phyloP scores from a whole-genome alignment of 2,888 invertebrate genomes.

The Netelia fuscicornis region DNA sequence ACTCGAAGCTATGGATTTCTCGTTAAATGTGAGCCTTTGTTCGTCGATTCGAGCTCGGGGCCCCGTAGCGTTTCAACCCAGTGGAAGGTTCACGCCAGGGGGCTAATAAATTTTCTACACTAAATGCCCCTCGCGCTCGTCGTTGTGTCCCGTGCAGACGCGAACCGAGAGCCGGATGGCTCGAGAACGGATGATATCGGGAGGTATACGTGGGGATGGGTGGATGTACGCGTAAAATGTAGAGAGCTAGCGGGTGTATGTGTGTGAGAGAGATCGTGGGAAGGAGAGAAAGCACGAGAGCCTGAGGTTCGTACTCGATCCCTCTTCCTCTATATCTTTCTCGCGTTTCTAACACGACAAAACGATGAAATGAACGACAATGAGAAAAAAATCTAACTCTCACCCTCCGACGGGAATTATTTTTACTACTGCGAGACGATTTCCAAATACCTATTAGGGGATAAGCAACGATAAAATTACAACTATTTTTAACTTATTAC shows the following conservation, averaged over 20 bases:
- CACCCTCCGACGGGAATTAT: constrained; percentile 20
- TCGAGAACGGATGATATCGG: constrained; percentile 57
- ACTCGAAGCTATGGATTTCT: constrained; percentile 61
- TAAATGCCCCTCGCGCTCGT: constrained; percentile 61
- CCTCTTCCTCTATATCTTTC: constrained; percentile 49
- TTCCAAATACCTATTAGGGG: constrained; percentile 1
- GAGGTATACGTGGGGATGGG: constrained; percentile 23
- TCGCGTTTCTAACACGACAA: constrained; percentile 45
- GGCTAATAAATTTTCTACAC: constrained; percentile 70
- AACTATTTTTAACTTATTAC: constrained; percentile 28
- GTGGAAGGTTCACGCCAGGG: constrained; percentile 55
- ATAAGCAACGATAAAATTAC: not conserved
- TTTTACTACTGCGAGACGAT: constrained; percentile 46
- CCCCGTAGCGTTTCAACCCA: constrained; percentile 21
- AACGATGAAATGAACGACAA: not conserved
- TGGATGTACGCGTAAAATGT: constrained; percentile 16
- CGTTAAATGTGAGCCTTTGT: constrained; percentile 69
- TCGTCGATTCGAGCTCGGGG: constrained; percentile 65
- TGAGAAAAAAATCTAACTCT: constrained; percentile 12
- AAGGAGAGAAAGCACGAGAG: not conserved
- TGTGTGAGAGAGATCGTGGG: not conserved
- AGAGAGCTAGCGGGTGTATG: constrained; percentile 22
- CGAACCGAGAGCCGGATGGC: constrained; percentile 49
- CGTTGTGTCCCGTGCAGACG: constrained; percentile 65
- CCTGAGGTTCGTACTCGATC: constrained; percentile 1